Evolutionary conservation across 2,797 vertebrate species (phyloP), one percentile per base, ranked within the genome.

Genomic region (Buceros bicornis): DNA sequence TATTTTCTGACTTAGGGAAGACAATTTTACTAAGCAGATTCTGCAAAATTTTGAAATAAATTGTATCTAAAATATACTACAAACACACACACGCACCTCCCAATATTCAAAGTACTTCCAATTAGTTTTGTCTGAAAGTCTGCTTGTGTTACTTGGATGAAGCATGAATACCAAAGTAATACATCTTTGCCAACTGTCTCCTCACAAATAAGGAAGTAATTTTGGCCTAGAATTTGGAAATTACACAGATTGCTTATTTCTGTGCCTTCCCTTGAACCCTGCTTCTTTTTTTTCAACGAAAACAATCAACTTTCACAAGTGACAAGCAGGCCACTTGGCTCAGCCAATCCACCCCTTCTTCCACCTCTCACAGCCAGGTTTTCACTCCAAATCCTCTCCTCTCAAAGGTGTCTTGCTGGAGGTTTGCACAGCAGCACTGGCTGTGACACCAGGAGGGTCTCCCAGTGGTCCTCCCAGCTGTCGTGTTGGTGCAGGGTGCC

Each of bases 1-100:
- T 61, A 7, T 51, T 45, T 29, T 54, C 56, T 80, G 82, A 92
- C 92, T 81, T 18, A 74, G 70, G 65, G 88, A 95, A 95, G 81
- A 48, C 11, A 82, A 43, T 51, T 73, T 82, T 85, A 67, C 13
- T 71, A 62, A 66, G 16, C 26, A 78, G 8, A 51, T 74, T 58
- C 33, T 58, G 13, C 8, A 13, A 42, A 45, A 17, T 45, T 87
- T 43, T 84, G 12, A 87, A 65, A 61, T 51, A 69, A 43, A 53
- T 53, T 72, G 6, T 53, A 33, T 64, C 47, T 58, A 66, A 89
- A 89, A 53, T 53, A 57, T 15, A 78, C 28, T 19, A 37, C 21
- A 81, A 9, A 35, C 54, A 57, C 6, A 17, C 4, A 33, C 33
- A 33, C 33, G 33, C 33, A 33, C 33, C 33, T 33, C 33, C 33